Base-by-base conservation (phyloP, 1,140 invertebrate genomes). In the Pomacea maculata region DNA sequence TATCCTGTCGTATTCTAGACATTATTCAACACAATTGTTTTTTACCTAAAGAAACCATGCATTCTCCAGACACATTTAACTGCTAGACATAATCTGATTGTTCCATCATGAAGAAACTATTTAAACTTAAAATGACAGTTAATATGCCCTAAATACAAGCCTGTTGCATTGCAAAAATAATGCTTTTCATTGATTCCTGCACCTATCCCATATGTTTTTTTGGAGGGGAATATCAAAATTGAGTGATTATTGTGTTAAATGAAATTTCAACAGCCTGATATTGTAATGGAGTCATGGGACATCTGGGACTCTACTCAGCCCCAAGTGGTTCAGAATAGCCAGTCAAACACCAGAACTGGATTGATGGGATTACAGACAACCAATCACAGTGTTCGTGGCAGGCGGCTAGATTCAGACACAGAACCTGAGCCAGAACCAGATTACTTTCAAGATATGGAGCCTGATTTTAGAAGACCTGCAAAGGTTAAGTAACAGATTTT, bases 381-480 rank as follows among this genome's bases (percentile, higher is more conserved):
- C 75, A 67, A 45, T 52, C 29, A 67, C 29, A 15, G 67, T 45
- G n/a, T 77, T 17, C 54, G 75, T 17, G 75, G 77, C 77, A 78
- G 65, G 45, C 45, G 67, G 29, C 65, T 61, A 2, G 25, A 52
- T 34, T 21, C 70, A 21, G 76, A 82, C n/a, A n/a, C n/a, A 19
- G 83, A 86, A 14, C 21, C 55, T 15, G 85, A 84, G 57, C 83
- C 83, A 45, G 86, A 87, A 34, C 67, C 80, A 21, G 85, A 87
- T 70, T 87, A 83, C 76, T 87, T 87, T 57, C 75, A 81, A 61
- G 86, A 84, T 57, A 86, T 87, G 83, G 73, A 74, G 68, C 85
- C 85, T 68, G 68, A 65, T 21, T 76, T 85, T n/a, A 86, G 78
- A 80, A 85, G 82, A 77, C 79, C 84, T 63, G 75, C 82, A 79